Conservation (phyloP, 2,888 invertebrate genomes). For the Pammene fasciana region DNA sequence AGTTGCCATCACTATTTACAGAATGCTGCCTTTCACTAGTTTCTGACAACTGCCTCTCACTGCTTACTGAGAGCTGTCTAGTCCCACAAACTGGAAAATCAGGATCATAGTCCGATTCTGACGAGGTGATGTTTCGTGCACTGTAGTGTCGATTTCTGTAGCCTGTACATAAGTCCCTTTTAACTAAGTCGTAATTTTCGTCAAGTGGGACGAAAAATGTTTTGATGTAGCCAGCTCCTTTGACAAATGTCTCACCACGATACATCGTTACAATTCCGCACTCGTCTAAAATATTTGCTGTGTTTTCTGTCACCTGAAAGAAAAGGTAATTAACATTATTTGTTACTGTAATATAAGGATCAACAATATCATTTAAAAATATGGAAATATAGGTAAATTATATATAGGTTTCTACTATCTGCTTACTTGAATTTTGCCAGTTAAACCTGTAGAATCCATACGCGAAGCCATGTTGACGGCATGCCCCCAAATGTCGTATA, state of each 20-base stretch:
- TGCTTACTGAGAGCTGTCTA: slow-evolving; percentile 4
- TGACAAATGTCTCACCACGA: slow-evolving; percentile 88
- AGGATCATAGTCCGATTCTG: slow-evolving; percentile 45
- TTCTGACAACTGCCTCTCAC: not conserved
- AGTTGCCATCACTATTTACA: slow-evolving; percentile 6
- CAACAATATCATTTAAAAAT: too few relatives aligned
- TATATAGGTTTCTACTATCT: too few relatives aligned
- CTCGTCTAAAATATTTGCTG: slow-evolving; percentile 86
- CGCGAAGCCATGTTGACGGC: slow-evolving; percentile 98
- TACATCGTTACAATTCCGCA: slow-evolving; percentile 87
- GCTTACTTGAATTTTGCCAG: slow-evolving; percentile 89
- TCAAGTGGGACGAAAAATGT: slow-evolving; percentile 89
- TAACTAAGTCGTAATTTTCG: slow-evolving; percentile 81
- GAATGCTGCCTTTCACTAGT: not conserved
- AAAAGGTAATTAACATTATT: slow-evolving; percentile 8
- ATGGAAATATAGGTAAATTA: not conserved
- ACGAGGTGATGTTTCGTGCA: slow-evolving; percentile 54
- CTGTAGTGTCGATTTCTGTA: slow-evolving; percentile 59
- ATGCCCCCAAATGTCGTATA: slow-evolving; percentile 99
- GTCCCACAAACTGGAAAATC: slow-evolving; percentile 51
- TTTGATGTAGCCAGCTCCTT: slow-evolving; percentile 87
- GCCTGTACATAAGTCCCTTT: slow-evolving; percentile 62
- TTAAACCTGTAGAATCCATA: slow-evolving; percentile 96
- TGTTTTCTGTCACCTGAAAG: slow-evolving; percentile 87
- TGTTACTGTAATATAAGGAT: too few relatives aligned